These are phyloP conservation scores for Galerucella calmariensis DNA, from an alignment of 2,888 invertebrate genomes.

Conservation along the genomic window DNA sequence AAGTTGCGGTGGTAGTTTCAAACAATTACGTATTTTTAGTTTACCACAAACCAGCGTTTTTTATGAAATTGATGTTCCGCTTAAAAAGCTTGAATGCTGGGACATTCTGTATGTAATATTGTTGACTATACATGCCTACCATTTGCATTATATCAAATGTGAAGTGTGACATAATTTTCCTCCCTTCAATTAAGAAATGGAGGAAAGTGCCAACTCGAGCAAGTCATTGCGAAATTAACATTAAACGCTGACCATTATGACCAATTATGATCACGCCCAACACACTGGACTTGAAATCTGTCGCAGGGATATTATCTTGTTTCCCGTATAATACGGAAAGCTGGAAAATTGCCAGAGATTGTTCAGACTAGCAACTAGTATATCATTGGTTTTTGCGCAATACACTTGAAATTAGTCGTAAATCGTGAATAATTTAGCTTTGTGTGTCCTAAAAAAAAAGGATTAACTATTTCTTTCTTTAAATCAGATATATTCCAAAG, in stretches of 20 bases:
- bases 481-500: background rate
- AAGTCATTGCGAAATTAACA: constrained; percentile 58
- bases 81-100: too few species aligned
- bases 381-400: background rate
- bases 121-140: background rate
- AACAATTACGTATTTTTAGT: too few species aligned
- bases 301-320: constrained; percentile 30
- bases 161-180: constrained; percentile 35
- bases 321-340: constrained; percentile 21
- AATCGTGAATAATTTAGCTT: background rate
- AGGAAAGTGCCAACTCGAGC: constrained; percentile 52
- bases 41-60: too few species aligned
- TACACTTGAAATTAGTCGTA: background rate
- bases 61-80: too few species aligned
- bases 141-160: constrained; percentile 25
- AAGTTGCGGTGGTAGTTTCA: too few species aligned
- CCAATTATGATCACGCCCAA: constrained; percentile 54
- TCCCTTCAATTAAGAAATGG: constrained; percentile 55
- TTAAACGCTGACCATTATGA: constrained; percentile 58
- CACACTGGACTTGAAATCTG: constrained; percentile 32
- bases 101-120: background rate
- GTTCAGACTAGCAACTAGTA: background rate
- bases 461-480: background rate
- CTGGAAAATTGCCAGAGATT: constrained; percentile 33
- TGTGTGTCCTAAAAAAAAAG: background rate